Evolutionary conservation across 2,888 invertebrate genomes (phyloP).

Genomic region (Spodoptera littoralis): DNA sequence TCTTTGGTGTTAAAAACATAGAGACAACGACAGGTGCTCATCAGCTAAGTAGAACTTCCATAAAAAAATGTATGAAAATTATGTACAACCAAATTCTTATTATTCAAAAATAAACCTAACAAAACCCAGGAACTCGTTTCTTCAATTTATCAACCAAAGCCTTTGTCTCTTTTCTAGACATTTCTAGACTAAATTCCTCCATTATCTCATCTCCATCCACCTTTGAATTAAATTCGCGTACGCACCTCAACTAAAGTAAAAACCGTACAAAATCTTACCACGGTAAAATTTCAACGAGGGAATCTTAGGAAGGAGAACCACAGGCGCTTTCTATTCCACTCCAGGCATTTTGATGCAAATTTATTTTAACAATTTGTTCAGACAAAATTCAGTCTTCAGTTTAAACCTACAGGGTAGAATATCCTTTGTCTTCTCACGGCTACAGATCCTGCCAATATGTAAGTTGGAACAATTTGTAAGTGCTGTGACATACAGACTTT

Average conservation of each 20-base stretch:
- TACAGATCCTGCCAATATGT: slow-evolving; percentile 70
- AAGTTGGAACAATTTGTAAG: slow-evolving; percentile 74
- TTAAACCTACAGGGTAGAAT: slow-evolving; percentile 32
- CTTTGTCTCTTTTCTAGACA: too few species aligned
- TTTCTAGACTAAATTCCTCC: slow-evolving; percentile 4
- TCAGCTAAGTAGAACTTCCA: too few species aligned
- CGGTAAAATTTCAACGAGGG: slow-evolving; percentile 43
- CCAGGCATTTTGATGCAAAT: slow-evolving; percentile 55
- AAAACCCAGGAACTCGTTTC: too few species aligned
- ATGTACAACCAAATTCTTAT: too few species aligned
- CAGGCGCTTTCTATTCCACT: slow-evolving; percentile 45
- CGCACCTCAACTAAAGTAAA: slow-evolving; percentile 10
- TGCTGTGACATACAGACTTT: slow-evolving; percentile 63
- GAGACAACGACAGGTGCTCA: too few species aligned
- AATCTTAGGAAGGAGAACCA: slow-evolving; percentile 47
- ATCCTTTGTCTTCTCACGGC: slow-evolving; percentile 15
- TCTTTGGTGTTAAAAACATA: too few species aligned
- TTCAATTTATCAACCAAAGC: too few species aligned
- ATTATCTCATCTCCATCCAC: slow-evolving; percentile 20
- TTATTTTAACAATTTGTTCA: slow-evolving; percentile 31
- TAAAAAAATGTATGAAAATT: too few species aligned
- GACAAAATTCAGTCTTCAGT: slow-evolving; percentile 29
- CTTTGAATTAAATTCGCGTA: slow-evolving; percentile 24
- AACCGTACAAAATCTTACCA: slow-evolving; percentile 30
- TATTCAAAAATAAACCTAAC: too few species aligned